Evolutionary conservation across 2,888 invertebrate species (phyloP), one percentile per base, ranked within the genome.

Genomic region (Alviniconcha strummeri): DNA sequence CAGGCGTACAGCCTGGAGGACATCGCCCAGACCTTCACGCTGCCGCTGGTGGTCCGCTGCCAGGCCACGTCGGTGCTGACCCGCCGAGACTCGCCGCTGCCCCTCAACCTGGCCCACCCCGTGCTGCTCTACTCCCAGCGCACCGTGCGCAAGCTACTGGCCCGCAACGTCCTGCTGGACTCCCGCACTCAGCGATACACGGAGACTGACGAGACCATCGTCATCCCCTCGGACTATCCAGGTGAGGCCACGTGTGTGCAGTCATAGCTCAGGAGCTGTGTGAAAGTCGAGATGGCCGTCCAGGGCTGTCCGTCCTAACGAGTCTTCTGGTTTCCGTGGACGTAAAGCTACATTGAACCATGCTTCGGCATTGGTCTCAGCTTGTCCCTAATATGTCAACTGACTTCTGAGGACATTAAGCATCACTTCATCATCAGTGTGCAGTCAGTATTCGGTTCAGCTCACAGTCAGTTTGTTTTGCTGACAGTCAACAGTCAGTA

Each of bases 141-240:
- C 57, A 88, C 90, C 9, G 85, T 90, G 11, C 85, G 90, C 74
- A 90, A 91, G 81, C 85, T 91, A 11, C 83, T 91, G 80, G 90
- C 90, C 0, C 80, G 90, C 17, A 90, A 91, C 77, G 89, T 91
- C 4, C 83, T 89, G 13, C 78, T 85, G 60, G 89, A 89, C 67
- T 83, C 88, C 1, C 17, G 78, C 54, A 86, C 85, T 8, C 86
- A 87, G 7, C 85, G 87, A 57, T 89, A 88, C 79, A 84, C 86
- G 6, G 91, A 91, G 82, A 91, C 88, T 72, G 89, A 90, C 55
- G 90, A 91, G 81, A 89, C 90, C 1, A 88, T 91, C n/a, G 90
- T 90, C 64, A 91, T 91, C 54, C 91, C 91, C 0, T 87, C 86
- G 4, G 91, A 91, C 82, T 91, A 90, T 84, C 89, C 90, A 60